These are phyloP conservation scores for Drosophila jambulina DNA, from an alignment of 1,140 invertebrate genomes.

Conservation along the genomic window DNA sequence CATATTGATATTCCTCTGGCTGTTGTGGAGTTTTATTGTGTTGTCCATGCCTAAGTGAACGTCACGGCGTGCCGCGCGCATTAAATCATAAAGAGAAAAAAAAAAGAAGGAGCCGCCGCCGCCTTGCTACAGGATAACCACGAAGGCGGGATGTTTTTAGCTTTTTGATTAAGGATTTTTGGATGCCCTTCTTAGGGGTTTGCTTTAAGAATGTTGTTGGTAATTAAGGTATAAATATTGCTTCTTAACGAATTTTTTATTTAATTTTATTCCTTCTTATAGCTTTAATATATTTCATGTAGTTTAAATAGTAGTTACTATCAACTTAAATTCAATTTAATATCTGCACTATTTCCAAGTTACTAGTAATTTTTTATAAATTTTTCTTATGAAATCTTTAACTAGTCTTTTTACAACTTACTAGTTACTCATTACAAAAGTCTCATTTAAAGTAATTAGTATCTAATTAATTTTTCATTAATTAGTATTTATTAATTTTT, in stretches of 20 bases:
- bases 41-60: conserved; percentile 79
- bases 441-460: too few species aligned
- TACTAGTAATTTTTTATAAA: too few species aligned
- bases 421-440: too few species aligned
- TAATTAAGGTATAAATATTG: background rate
- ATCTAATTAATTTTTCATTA: too few species aligned
- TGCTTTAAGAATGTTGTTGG: background rate
- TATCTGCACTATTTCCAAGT: too few species aligned
- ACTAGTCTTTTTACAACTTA: background rate
- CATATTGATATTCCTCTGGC: conserved; percentile 44
- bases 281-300: too few species aligned
- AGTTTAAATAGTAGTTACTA: too few species aligned
- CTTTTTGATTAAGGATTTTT: background rate
- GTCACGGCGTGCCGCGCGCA: conserved; percentile 80
- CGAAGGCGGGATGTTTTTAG: conserved; percentile 3
- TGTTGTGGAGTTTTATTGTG: conserved; percentile 65
- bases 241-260: background rate
- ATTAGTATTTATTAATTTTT: too few species aligned
- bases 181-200: conserved; percentile 11
- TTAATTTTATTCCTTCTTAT: too few species aligned
- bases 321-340: too few species aligned
- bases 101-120: conserved; percentile 22
- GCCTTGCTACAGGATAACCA: conserved; percentile 21
- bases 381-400: too few species aligned
- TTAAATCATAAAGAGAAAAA: conserved; percentile 72